A percentile compares a stretch with the other conserved stretches of the same genome.
Conservation (phyloP, 2,888 invertebrate species). For the Nasonovia ribisnigri region DNA sequence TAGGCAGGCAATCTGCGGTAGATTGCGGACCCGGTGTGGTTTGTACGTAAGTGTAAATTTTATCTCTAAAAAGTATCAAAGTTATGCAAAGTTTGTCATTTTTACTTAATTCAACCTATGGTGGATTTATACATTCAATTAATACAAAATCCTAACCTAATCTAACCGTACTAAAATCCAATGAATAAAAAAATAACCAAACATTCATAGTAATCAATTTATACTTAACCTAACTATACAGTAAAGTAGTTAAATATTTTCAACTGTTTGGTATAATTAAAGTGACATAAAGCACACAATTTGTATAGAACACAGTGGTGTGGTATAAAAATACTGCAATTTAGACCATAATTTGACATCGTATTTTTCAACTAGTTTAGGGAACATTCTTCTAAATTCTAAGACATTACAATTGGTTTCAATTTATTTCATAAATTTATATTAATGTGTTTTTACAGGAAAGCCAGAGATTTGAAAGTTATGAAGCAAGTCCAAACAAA, state of each 20-base stretch:
- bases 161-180: too few species aligned
- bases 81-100: too few species aligned
- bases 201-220: too few species aligned
- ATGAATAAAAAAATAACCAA: too few species aligned
- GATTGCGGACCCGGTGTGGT: too few species aligned
- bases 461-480: conserved; percentile 86
- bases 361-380: neutral
- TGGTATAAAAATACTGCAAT: neutral
- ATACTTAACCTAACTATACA: neutral
- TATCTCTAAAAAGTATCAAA: too few species aligned
- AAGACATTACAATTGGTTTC: neutral
- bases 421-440: neutral
- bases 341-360: neutral
- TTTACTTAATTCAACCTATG: too few species aligned
- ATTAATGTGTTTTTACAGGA: conserved; percentile 72
- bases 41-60: too few species aligned
- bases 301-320: neutral
- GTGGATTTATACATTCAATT: too few species aligned
- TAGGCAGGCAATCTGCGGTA: too few species aligned
- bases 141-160: too few species aligned
- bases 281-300: neutral
- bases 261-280: neutral
- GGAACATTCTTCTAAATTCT: neutral
- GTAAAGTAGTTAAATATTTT: neutral
- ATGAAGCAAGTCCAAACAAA: conserved; percentile 86